Evolutionary conservation across 2,797 vertebrate species (phyloP).

Genomic region (Aplochiton taeniatus): DNA sequence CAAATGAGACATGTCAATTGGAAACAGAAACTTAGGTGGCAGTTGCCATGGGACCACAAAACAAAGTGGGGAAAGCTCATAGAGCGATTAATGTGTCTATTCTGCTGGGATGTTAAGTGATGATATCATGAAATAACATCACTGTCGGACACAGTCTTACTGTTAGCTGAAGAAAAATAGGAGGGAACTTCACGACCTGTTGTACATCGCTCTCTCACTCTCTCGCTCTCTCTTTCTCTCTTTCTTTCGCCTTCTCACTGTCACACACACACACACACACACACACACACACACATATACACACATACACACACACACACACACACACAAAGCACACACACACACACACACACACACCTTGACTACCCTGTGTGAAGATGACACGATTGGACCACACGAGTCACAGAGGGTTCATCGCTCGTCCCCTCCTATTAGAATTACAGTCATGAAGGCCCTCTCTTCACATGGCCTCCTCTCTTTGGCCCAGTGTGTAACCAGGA

Average conservation of each 20-base stretch:
- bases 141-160: constrained; percentile 13
- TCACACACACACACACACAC: too few relatives aligned
- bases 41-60: constrained; percentile 32
- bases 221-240: too few relatives aligned
- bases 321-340: too few relatives aligned
- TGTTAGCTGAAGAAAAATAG: constrained; percentile 2
- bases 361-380: too few relatives aligned
- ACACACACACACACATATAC: too few relatives aligned
- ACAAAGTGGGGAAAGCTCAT: constrained; percentile 27
- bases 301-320: too few relatives aligned
- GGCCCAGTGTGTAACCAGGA: neutral
- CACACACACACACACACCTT: too few relatives aligned
- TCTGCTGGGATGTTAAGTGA: constrained; percentile 12
- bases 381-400: too few relatives aligned
- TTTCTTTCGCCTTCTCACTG: too few relatives aligned
- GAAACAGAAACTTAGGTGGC: constrained; percentile 34
- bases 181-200: neutral
- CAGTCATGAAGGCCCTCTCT: too few relatives aligned
- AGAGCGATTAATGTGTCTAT: constrained; percentile 23
- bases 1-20: constrained; percentile 53
- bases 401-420: too few relatives aligned
- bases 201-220: neutral
- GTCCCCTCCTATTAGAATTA: too few relatives aligned
- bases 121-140: constrained; percentile 44
- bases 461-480: constrained; percentile 33